phyloP scores from a whole-genome alignment of 2,888 invertebrate genomes.

The Chloroclysta siterata region DNA sequence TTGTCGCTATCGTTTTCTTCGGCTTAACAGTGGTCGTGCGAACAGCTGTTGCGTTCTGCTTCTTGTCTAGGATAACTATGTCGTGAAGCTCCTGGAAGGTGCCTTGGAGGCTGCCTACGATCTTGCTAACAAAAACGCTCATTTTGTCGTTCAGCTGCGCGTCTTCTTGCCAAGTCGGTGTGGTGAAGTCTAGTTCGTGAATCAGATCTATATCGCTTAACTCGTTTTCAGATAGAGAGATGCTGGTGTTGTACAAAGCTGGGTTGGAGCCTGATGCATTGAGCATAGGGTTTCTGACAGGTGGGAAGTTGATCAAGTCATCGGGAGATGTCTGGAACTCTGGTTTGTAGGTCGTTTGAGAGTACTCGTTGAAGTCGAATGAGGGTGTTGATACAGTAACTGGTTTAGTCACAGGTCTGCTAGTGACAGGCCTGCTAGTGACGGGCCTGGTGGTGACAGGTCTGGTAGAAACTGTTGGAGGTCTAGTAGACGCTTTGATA shows the following conservation, averaged over 20 bases:
- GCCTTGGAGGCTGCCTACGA: slow-evolving; percentile 92
- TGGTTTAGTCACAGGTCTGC: slow-evolving; percentile 20
- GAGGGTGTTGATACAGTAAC: slow-evolving; percentile 34
- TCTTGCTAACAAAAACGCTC: slow-evolving; percentile 92
- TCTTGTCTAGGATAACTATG: slow-evolving; percentile 86
- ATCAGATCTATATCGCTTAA: slow-evolving; percentile 63
- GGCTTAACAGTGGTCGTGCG: slow-evolving; percentile 73
- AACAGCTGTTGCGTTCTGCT: slow-evolving; percentile 67
- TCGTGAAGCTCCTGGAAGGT: slow-evolving; percentile 93
- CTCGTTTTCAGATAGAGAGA: slow-evolving; percentile 83
- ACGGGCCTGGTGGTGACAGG: slow-evolving; percentile 21
- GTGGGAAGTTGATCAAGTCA: slow-evolving; percentile 92
- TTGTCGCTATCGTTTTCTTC: slow-evolving; percentile 69
- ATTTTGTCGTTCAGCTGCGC: slow-evolving; percentile 91
- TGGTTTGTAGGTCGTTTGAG: slow-evolving; percentile 68
- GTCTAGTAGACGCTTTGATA: slow-evolving; percentile 46
- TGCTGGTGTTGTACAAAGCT: slow-evolving; percentile 75
- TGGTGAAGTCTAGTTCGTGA: slow-evolving; percentile 88
- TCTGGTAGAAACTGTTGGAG: slow-evolving; percentile 10
- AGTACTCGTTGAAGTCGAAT: slow-evolving; percentile 64
- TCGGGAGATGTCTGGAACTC: slow-evolving; percentile 88
- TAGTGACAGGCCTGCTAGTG: neutral
- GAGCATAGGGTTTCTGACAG: slow-evolving; percentile 92
- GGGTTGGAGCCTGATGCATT: slow-evolving; percentile 87
- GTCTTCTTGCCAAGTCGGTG: slow-evolving; percentile 91